Evolutionary conservation across 2,888 invertebrate species (phyloP), one percentile per base, ranked within the genome.

Genomic region (Drosophila helvetica): DNA sequence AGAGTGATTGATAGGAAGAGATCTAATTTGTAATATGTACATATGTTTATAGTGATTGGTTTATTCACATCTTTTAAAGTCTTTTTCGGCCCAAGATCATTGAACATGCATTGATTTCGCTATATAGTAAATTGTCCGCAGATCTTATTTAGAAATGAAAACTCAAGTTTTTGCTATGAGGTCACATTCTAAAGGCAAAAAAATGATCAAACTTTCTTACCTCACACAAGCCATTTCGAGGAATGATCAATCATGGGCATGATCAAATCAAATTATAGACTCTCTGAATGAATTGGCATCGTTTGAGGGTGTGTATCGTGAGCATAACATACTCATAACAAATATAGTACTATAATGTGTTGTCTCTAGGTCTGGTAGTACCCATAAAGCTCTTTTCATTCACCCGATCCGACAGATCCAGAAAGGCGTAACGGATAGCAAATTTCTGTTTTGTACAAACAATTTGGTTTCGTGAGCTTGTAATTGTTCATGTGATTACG

Each of bases 401-500:
- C 68, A 74, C 53, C 43, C 47, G 46, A 22, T 22, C 25, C 55
- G 42, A 55, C 51, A 30, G 60, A 69, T 70, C 66, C 51, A 55
- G 50, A 85, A 82, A 80, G 72, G 77, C 86, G 77, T 78, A 86
- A 78, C 80, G 70, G 63, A 57, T 54, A 47, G 22, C 47, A 19
- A 60, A 50, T 65, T 54, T 54, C 45, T n/a, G 19, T 59, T 64
- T 56, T 46, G 30, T 57, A 61, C 60, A 73, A 85, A 82, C 83
- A 82, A 77, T 77, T 82, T 57, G 70, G 78, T 80, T 83, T 78
- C 42, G 78, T 78, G 64, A 60, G 56, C 74, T 64, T 81, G 68
- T 74, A 75, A 85, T 74, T 84, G 74, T 59, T 50, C 30, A 63
- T 73, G 54, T 72, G 80, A 82, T 83, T 83, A 78, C 83, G 72